phyloP scores from a whole-genome alignment of 2,113 vertebrate species.

The Calypte anna region DNA sequence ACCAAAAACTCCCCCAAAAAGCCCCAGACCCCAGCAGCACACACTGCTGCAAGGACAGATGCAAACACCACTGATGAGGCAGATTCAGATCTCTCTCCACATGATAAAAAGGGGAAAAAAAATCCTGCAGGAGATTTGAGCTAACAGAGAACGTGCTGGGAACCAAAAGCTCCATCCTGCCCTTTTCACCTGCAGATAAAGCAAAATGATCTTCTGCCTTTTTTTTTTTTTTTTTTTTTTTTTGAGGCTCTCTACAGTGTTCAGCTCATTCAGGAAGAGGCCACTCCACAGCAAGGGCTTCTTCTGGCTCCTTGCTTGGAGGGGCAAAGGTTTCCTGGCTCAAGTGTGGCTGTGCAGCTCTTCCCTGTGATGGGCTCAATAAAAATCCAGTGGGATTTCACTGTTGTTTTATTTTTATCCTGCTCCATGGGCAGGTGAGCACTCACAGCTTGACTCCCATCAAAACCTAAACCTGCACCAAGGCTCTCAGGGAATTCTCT shows the following conservation, averaged over 20 bases:
- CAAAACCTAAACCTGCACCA: not conserved
- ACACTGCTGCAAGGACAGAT: not conserved
- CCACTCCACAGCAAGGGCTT: not conserved
- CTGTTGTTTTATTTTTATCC: no score
- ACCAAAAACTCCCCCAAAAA: accelerated
- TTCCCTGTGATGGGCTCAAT: not conserved
- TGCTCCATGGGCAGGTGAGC: not conserved
- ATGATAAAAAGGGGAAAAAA: not conserved
- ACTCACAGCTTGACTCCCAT: not conserved
- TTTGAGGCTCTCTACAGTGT: not conserved
- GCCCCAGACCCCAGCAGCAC: not conserved
- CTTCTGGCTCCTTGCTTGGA: not conserved
- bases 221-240: no score
- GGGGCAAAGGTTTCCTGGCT: not conserved
- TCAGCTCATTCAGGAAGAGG: not conserved
- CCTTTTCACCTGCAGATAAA: not conserved
- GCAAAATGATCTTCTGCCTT: not conserved
- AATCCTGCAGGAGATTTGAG: not conserved
- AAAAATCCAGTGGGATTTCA: not conserved
- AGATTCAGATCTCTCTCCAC: not conserved
- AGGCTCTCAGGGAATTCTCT: not conserved
- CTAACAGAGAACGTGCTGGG: not conserved
- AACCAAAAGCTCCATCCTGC: not conserved
- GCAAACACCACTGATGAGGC: not conserved
- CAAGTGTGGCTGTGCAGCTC: not conserved